phyloP scores from a whole-genome alignment of 2,113 vertebrate species.

The Clarias macrocephalus region DNA sequence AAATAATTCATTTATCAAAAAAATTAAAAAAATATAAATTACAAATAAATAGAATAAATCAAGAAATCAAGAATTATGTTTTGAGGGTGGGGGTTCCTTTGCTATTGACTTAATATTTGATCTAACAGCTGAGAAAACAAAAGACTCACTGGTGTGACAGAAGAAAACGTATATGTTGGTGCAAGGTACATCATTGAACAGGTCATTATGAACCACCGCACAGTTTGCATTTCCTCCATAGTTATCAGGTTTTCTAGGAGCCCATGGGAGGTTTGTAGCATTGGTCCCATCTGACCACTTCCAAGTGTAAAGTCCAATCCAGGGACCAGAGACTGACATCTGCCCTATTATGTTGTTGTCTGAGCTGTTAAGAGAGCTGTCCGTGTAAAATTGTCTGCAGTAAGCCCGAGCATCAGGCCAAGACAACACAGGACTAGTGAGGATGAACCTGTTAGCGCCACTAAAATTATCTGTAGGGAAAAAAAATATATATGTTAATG shows the following conservation, averaged over 20 bases:
- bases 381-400: slow-evolving; percentile 28
- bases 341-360: background rate
- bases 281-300: background rate
- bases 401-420: slow-evolving; percentile 2
- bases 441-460: background rate
- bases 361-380: background rate
- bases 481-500: background rate
- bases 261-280: background rate
- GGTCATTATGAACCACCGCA: background rate
- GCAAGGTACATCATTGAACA: background rate
- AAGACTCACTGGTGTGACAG: slow-evolving; percentile 8
- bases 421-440: background rate
- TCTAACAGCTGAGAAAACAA: background rate
- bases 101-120: too few species aligned
- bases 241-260: background rate
- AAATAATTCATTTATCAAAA: too few species aligned
- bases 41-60: too few species aligned
- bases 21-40: too few species aligned
- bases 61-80: background rate
- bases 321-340: background rate
- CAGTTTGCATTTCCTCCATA: background rate
- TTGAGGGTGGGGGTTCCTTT: too few species aligned
- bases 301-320: slow-evolving; percentile 39
- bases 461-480: slow-evolving; percentile 11
- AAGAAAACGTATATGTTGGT: background rate